Base-by-base conservation (phyloP, 2,113 vertebrate genomes). In the Arenaria interpres region DNA sequence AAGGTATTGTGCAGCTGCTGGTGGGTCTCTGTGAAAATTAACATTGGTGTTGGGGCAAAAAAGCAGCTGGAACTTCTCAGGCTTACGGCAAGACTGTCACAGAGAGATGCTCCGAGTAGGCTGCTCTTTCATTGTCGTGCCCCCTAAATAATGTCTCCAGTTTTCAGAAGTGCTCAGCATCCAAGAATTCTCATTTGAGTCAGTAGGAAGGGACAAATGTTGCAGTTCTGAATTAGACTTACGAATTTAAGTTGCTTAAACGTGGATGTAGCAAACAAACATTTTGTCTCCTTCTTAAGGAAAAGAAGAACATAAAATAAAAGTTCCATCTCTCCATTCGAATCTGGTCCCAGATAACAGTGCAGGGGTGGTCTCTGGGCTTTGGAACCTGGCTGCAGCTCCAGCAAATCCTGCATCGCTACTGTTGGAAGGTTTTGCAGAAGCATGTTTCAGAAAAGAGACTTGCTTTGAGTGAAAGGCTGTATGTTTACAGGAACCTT, bases 351-450 rank as follows among this genome's bases (percentile, higher is more conserved):
- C 27, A 67, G 43, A 17, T 50, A 86, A 28, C 23, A 50, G 12
- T 27, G 10, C 33, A 78, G 24, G 8, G 6, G 2, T 0, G 0
- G 11, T 48, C 30, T 83, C 53, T 87, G 37, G 27, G 39, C 35
- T 76, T 81, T 78, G 62, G 43, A 89, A 71, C 19, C 17, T 48
- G 43, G 10, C 21, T 84, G 51, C 30, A 71, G 12, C 54, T 92
- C 20, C 43, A 87, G 17, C 22, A 89, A 59, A 71, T 68, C 66
- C 66, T 88, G 33, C 51, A 25, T 35, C 4, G 1, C 75, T 80
- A 24, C 25, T n/a, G 3, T 48, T 75, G 64, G 46, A 90, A 90
- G 25, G 9, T 41, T 84, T 85, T 77, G 69, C 33, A 67, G 60
- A 72, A 56, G 16, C 20, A 12, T 37, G 19, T 87, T 93, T 92